Percentiles rank a stretch among this genome's conserved stretches.
These are phyloP conservation scores for Paelopatides confundens DNA, from an alignment of 53 echinoderm and acorn worm genomes.

Conservation along the genomic window DNA sequence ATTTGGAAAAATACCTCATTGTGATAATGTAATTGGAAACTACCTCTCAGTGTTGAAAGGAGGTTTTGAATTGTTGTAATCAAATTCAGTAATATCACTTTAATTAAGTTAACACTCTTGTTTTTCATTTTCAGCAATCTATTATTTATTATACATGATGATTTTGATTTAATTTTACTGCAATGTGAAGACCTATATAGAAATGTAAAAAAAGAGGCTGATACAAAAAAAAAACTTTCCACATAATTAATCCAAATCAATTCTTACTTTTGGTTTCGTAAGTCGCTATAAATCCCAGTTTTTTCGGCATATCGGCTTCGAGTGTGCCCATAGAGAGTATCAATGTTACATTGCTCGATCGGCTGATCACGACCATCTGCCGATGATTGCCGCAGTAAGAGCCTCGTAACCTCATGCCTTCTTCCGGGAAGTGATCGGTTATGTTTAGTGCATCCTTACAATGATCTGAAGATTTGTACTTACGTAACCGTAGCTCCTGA, in stretches of 20 bases:
- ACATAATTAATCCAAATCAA: neutral
- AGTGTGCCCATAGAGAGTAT: constrained; percentile 70
- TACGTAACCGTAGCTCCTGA: constrained; percentile 77
- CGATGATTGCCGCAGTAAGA: constrained; percentile 89
- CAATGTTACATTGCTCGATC: constrained; percentile 85
- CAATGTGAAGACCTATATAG: too few relatives aligned
- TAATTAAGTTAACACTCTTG: too few relatives aligned
- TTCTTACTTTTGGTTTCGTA: constrained; percentile 78
- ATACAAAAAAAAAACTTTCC: neutral
- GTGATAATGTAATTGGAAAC: too few relatives aligned
- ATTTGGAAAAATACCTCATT: too few relatives aligned
- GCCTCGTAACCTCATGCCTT: constrained; percentile 70
- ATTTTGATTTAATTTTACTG: too few relatives aligned
- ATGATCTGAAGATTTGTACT: constrained; percentile 57
- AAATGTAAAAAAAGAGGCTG: neutral
- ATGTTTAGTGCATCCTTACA: constrained; percentile 85
- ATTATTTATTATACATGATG: too few relatives aligned
- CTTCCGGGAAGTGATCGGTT: constrained; percentile 72
- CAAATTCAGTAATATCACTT: too few relatives aligned
- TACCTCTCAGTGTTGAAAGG: too few relatives aligned
- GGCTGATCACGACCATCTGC: constrained; percentile 76
- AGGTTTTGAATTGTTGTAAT: too few relatives aligned
- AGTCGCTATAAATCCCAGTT: constrained; percentile 89
- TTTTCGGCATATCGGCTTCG: constrained; percentile 85
- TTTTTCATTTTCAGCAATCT: too few relatives aligned